These are phyloP conservation scores for Punctoribates punctum DNA, from an alignment of 2,888 invertebrate genomes.

Conservation along the genomic window DNA sequence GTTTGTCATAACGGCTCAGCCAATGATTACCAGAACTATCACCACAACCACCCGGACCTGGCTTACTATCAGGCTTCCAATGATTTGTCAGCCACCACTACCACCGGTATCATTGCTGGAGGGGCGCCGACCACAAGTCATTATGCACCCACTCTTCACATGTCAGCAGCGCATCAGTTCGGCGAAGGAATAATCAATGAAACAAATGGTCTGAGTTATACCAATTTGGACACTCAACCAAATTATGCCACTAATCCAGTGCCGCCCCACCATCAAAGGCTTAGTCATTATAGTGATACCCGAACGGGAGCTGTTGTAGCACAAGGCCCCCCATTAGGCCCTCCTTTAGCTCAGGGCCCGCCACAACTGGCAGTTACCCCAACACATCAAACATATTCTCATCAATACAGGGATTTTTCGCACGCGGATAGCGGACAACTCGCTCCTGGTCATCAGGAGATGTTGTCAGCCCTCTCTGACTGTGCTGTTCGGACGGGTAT, in stretches of 20 bases:
- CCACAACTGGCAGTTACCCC: slow-evolving; percentile 23
- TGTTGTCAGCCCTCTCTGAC: slow-evolving; percentile 39
- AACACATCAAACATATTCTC: slow-evolving; percentile 50
- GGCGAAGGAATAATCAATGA: slow-evolving; percentile 55
- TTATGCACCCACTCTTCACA: slow-evolving; percentile 48
- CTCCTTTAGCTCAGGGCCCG: slow-evolving; percentile 23
- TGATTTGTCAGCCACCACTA: slow-evolving; percentile 43
- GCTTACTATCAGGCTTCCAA: slow-evolving; percentile 41
- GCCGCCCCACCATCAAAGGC: slow-evolving; percentile 42
- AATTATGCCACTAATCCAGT: slow-evolving; percentile 44
- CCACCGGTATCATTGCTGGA: slow-evolving; percentile 42
- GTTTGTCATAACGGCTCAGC: slow-evolving; percentile 46
- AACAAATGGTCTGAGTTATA: slow-evolving; percentile 75
- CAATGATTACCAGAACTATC: slow-evolving; percentile 44
- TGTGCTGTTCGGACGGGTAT: slow-evolving; percentile 38
- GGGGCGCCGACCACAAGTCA: slow-evolving; percentile 42
- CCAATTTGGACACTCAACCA: slow-evolving; percentile 66
- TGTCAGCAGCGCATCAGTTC: slow-evolving; percentile 44
- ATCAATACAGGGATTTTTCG: slow-evolving; percentile 46
- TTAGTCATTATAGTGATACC: slow-evolving; percentile 38
- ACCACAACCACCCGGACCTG: slow-evolving; percentile 41
- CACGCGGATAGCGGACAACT: slow-evolving; percentile 15
- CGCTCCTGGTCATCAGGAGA: slow-evolving; percentile 25
- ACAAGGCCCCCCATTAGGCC: slow-evolving; percentile 15
- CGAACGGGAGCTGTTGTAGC: neutral